Conservation (phyloP, 2,113 vertebrate species). For the Mirounga angustirostris region DNA sequence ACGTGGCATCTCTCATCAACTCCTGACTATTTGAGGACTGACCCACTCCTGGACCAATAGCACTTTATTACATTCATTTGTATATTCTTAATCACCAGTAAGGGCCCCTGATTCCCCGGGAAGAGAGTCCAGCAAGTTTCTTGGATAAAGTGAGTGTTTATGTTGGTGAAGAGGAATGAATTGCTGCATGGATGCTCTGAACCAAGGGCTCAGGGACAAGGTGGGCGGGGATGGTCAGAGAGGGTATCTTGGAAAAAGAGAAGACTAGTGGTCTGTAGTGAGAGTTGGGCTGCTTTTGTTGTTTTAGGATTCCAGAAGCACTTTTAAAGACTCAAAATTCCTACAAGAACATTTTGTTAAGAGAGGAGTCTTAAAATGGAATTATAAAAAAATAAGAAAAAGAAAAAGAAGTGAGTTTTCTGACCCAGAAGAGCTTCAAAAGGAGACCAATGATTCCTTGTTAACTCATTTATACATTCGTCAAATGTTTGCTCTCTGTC, state of each 20-base stretch:
- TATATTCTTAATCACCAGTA: background rate
- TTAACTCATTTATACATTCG: background rate
- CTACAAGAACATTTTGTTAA: background rate
- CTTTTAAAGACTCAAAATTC: background rate
- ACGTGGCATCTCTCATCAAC: background rate
- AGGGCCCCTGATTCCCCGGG: background rate
- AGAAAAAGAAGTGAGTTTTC: background rate
- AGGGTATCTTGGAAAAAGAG: background rate
- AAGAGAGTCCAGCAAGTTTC: background rate
- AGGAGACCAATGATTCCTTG: background rate
- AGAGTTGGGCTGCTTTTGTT: background rate
- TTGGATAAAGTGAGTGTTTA: background rate
- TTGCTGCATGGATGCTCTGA: background rate
- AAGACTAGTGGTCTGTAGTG: background rate
- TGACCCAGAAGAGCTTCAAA: background rate
- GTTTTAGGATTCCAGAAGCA: background rate
- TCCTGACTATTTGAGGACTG: background rate
- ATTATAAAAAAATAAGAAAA: background rate
- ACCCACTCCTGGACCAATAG: background rate
- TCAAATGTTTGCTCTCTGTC: background rate
- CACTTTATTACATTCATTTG: background rate
- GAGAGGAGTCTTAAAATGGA: background rate
- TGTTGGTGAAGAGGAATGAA: background rate
- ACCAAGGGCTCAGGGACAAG: background rate
- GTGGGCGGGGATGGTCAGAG: background rate